Conservation (phyloP, 2,113 vertebrate species). For the Scalopus aquaticus region DNA sequence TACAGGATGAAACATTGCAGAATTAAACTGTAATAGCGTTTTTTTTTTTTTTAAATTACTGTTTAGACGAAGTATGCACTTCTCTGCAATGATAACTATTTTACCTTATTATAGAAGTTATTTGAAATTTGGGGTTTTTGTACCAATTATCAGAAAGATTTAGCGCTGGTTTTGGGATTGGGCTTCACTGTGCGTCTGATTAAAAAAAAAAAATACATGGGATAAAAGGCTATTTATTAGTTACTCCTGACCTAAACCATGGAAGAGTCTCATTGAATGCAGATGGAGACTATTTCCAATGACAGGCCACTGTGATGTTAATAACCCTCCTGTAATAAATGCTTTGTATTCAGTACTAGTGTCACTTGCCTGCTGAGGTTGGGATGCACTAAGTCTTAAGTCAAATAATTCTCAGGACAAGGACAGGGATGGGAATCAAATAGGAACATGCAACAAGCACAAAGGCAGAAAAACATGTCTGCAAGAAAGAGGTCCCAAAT, state of each 20-base stretch:
- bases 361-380: neutral
- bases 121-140: neutral
- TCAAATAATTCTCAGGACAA: neutral
- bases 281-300: neutral
- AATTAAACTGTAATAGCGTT: neutral
- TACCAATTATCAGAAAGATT: neutral
- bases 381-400: neutral
- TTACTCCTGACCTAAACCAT: neutral
- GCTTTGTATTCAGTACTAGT: neutral
- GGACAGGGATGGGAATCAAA: neutral
- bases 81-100: neutral
- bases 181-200: neutral
- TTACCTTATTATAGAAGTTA: neutral
- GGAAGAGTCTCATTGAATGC: neutral
- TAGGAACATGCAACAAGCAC: neutral
- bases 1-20: neutral
- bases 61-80: neutral
- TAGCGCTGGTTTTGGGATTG: neutral
- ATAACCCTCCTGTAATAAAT: neutral
- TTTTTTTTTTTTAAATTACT: neutral
- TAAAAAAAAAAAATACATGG: neutral
- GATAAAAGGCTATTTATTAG: neutral
- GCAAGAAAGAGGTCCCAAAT: too few species aligned
- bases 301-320: neutral
- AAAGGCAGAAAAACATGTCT: neutral